These are phyloP conservation scores for Zaprionus inermis DNA, from an alignment of 1,140 invertebrate genomes.

Conservation along the genomic window DNA sequence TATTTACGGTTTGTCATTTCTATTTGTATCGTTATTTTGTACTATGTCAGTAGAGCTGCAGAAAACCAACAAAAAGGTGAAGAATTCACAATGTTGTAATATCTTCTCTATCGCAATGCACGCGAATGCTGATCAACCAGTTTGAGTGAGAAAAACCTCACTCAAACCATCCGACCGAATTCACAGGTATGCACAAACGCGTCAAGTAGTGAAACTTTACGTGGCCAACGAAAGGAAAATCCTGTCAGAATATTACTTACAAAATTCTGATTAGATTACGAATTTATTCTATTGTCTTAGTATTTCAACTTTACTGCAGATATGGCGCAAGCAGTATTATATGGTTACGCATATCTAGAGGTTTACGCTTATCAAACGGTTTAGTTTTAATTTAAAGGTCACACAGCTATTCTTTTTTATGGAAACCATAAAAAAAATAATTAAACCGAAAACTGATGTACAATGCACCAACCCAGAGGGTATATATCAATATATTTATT, in stretches of 20 bases:
- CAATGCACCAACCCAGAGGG: no score
- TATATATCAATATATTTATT: no score
- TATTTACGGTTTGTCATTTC: neutral
- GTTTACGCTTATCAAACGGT: neutral
- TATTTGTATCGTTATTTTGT: neutral
- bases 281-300: slow-evolving; percentile 9
- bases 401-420: neutral
- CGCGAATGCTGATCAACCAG: slow-evolving; percentile 28
- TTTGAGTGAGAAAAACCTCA: slow-evolving; percentile 21
- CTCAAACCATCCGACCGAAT: neutral
- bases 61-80: neutral
- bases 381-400: neutral
- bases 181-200: neutral
- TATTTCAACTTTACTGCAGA: slow-evolving; percentile 11
- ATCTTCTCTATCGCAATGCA: slow-evolving; percentile 21
- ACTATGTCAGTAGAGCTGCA: neutral
- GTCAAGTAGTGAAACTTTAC: neutral
- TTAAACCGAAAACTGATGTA: neutral
- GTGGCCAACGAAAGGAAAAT: slow-evolving; percentile 25
- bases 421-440: slow-evolving; percentile 1
- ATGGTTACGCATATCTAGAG: neutral
- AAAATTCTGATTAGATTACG: neutral
- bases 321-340: neutral
- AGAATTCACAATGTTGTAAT: slow-evolving; percentile 23
- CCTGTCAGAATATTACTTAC: slow-evolving; percentile 1